A percentile compares a stretch with the other conserved stretches of the same genome.
phyloP scores from a whole-genome alignment of 53 echinoderm and acorn worm genomes.

The Paracentrotus lividus region DNA sequence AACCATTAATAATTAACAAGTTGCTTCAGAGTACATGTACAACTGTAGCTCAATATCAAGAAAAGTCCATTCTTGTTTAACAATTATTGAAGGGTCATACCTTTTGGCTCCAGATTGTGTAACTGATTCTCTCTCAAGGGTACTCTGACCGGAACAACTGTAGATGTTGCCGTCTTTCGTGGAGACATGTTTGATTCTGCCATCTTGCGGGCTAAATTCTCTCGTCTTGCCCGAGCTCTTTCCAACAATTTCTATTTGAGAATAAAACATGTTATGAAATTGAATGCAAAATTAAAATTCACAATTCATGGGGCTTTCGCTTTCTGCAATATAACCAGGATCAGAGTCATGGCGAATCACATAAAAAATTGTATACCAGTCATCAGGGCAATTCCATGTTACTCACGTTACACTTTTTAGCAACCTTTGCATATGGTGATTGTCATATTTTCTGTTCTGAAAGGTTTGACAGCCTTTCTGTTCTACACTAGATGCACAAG shows the following conservation, averaged over 20 bases:
- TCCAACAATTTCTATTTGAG: slow-evolving; percentile 83
- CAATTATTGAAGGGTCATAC: not conserved
- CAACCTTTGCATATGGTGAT: not conserved
- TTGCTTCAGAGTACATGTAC: no score
- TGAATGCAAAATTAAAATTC: not conserved
- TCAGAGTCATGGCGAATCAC: not conserved
- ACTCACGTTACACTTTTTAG: not conserved
- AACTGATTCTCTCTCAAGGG: slow-evolving; percentile 52
- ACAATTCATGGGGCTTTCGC: not conserved
- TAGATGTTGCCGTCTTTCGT: slow-evolving; percentile 72
- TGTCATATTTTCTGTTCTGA: no score
- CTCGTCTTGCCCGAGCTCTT: slow-evolving; percentile 93
- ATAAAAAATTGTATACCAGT: no score
- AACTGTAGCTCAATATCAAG: no score
- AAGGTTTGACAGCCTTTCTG: no score
- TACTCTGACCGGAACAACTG: not conserved
- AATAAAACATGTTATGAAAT: no score
- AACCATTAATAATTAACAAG: no score
- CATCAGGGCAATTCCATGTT: not conserved
- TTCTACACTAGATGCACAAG: no score
- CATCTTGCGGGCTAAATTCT: slow-evolving; percentile 95
- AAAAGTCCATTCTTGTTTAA: no score
- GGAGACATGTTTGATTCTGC: slow-evolving; percentile 83
- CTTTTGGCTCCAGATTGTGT: not conserved
- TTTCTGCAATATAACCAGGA: not conserved